Conservation (phyloP, 1,140 invertebrate genomes). For the Drosophila sechellia region DNA sequence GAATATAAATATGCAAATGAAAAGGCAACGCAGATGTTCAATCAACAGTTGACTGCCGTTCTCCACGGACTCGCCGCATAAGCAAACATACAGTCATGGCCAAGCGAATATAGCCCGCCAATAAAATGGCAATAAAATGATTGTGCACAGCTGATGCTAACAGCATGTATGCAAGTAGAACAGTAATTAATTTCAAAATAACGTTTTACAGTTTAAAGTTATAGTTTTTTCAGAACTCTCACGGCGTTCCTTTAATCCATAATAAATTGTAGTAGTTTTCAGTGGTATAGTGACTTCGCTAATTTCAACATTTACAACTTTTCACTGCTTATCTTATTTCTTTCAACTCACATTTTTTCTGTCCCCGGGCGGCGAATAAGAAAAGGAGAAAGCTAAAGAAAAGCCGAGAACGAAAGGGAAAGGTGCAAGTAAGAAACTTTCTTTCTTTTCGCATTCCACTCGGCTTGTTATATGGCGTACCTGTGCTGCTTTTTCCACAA, state of each 20-base stretch:
- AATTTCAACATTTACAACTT: slow-evolving; percentile 36
- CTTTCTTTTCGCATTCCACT: slow-evolving; percentile 36
- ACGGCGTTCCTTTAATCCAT: too few relatives aligned
- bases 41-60: slow-evolving; percentile 53
- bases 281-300: neutral
- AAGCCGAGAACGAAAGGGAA: slow-evolving; percentile 4
- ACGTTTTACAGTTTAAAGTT: too few relatives aligned
- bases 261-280: too few relatives aligned
- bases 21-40: slow-evolving; percentile 63
- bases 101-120: slow-evolving; percentile 1
- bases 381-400: neutral
- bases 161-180: too few relatives aligned
- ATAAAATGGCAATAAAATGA: neutral
- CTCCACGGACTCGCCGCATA: slow-evolving; percentile 12
- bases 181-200: too few relatives aligned
- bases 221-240: too few relatives aligned
- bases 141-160: too few relatives aligned
- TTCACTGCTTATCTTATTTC: slow-evolving; percentile 28
- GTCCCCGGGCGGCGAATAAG: slow-evolving; percentile 1
- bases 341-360: slow-evolving; percentile 10
- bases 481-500: slow-evolving; percentile 2
- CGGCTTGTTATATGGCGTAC: neutral
- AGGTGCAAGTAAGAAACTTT: slow-evolving; percentile 45
- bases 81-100: slow-evolving; percentile 3
- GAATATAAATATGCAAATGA: slow-evolving; percentile 76